Evolutionary conservation across 2,113 vertebrate species (phyloP).

Genomic region (Furnarius figulus): DNA sequence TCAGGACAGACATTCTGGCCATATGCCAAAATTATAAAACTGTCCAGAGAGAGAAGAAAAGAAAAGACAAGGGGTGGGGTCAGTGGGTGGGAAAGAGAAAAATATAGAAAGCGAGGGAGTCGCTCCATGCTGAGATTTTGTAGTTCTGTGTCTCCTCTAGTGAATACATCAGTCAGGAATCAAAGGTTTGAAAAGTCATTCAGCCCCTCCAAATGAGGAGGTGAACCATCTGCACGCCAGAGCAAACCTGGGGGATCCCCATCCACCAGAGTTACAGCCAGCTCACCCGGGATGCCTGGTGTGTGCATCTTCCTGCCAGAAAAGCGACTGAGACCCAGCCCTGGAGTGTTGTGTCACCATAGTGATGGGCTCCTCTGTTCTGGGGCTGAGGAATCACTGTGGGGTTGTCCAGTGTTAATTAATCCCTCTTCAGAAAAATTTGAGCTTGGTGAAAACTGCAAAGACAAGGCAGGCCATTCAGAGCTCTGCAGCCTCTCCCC

Average conservation of each 20-base stretch:
- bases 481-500: neutral
- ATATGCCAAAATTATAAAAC: constrained; percentile 59
- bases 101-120: constrained; percentile 16
- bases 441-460: neutral
- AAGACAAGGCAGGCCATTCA: neutral
- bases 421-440: neutral
- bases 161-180: constrained; percentile 55
- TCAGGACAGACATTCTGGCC: constrained; percentile 63
- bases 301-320: neutral
- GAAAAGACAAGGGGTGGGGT: neutral
- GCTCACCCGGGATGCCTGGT: neutral
- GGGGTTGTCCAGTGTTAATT: constrained; percentile 2
- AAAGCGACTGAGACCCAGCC: neutral
- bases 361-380: neutral
- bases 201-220: constrained; percentile 29
- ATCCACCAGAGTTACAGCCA: neutral
- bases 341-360: neutral
- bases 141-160: constrained; percentile 61
- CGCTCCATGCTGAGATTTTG: constrained; percentile 70
- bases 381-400: neutral
- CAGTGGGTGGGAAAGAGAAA: neutral
- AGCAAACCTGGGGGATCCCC: neutral
- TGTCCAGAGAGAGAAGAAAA: constrained; percentile 58
- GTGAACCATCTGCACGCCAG: constrained; percentile 5
- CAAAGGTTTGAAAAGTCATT: constrained; percentile 70